A percentile compares a stretch with the other conserved stretches of the same genome.
phyloP scores from a whole-genome alignment of 2,797 vertebrate species.

The Fratercula arctica region DNA sequence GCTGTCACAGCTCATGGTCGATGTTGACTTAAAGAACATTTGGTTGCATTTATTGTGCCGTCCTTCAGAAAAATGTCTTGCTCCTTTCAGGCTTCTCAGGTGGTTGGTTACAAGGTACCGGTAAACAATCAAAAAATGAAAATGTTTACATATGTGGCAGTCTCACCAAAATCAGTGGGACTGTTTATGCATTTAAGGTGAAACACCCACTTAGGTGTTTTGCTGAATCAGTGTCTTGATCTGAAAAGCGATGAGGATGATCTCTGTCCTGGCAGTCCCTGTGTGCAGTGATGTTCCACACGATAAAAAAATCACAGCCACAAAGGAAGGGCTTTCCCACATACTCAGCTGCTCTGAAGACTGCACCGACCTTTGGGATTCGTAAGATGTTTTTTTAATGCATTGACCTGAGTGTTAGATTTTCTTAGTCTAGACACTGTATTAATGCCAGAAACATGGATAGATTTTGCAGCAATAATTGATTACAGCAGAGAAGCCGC shows the following conservation, averaged over 20 bases:
- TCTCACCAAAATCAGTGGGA: neutral
- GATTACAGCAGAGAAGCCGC: neutral
- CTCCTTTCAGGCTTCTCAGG: neutral
- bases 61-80: neutral
- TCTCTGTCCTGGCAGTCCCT: neutral
- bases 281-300: accelerated
- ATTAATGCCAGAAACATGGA: neutral
- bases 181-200: neutral
- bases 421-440: neutral
- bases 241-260: accelerated
- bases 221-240: neutral
- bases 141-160: neutral
- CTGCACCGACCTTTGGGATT: neutral
- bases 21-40: neutral
- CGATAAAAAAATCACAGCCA: accelerated
- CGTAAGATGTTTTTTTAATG: neutral
- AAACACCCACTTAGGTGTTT: accelerated
- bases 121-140: neutral
- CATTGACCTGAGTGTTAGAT: neutral
- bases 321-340: neutral
- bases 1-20: neutral
- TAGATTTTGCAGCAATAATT: neutral
- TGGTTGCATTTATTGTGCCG: neutral
- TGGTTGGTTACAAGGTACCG: neutral
- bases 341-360: neutral